phyloP scores from a whole-genome alignment of 2,797 vertebrate species.

The Premnoplex brunnescens region DNA sequence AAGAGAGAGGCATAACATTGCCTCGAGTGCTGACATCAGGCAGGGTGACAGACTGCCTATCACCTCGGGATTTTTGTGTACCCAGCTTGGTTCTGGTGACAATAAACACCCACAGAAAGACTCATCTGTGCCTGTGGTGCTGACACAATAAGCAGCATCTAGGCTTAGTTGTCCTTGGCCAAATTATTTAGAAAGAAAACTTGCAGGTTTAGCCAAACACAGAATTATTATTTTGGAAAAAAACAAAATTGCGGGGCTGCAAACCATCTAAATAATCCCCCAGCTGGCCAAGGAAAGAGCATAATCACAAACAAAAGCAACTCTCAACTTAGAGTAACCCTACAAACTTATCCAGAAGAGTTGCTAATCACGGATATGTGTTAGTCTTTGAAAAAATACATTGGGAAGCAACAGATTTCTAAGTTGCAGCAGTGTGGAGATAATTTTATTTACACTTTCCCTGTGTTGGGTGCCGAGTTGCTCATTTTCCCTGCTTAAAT shows the following conservation, averaged over 20 bases:
- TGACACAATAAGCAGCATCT: neutral
- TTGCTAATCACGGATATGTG: neutral
- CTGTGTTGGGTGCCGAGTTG: neutral
- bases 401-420: neutral
- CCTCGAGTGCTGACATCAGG: neutral
- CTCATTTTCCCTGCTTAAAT: neutral
- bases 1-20: neutral
- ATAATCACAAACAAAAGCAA: neutral
- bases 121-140: neutral
- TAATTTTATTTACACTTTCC: constrained; percentile 12
- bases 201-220: neutral
- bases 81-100: neutral
- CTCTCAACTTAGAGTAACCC: neutral
- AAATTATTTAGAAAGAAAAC: neutral
- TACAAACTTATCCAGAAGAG: neutral
- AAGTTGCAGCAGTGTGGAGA: neutral
- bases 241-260: neutral
- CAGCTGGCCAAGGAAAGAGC: neutral
- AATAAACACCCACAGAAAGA: neutral
- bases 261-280: neutral
- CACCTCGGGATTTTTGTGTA: neutral
- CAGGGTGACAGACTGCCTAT: neutral
- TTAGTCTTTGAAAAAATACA: neutral
- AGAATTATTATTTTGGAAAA: constrained; percentile 11
- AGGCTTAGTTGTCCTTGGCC: neutral